Conservation (phyloP, 2,113 vertebrate species). For the Myotis yumanensis region DNA sequence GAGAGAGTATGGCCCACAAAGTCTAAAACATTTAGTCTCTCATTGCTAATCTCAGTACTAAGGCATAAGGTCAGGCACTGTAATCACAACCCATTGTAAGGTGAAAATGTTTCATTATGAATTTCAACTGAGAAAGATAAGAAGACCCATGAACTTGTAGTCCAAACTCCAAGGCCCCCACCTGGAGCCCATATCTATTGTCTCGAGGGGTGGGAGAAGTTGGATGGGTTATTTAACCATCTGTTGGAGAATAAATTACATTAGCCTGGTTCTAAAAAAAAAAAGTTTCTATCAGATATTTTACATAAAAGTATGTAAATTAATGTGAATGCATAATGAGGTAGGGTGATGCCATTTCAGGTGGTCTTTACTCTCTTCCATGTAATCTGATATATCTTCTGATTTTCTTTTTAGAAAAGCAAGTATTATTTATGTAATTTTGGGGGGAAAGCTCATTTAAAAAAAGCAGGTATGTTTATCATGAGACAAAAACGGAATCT, state of each 20-base stretch:
- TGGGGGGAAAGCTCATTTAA: background rate
- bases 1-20: background rate
- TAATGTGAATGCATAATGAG: background rate
- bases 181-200: background rate
- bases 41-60: background rate
- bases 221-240: background rate
- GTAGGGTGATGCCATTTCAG: background rate
- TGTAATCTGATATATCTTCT: background rate
- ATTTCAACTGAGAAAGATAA: background rate
- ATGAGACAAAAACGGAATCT: conserved; percentile 1
- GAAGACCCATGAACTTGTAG: background rate
- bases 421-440: background rate
- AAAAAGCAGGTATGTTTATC: background rate
- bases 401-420: background rate
- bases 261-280: background rate
- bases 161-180: background rate
- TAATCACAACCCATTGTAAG: background rate
- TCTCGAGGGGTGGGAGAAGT: background rate
- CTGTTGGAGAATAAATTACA: background rate
- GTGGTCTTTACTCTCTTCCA: background rate
- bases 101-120: background rate
- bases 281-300: background rate
- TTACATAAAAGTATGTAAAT: conserved; percentile 10
- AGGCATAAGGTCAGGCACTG: background rate
- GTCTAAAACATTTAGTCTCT: background rate